Base-by-base conservation (phyloP, 35 echinoderm and acorn worm species). In the Patiria miniata region DNA sequence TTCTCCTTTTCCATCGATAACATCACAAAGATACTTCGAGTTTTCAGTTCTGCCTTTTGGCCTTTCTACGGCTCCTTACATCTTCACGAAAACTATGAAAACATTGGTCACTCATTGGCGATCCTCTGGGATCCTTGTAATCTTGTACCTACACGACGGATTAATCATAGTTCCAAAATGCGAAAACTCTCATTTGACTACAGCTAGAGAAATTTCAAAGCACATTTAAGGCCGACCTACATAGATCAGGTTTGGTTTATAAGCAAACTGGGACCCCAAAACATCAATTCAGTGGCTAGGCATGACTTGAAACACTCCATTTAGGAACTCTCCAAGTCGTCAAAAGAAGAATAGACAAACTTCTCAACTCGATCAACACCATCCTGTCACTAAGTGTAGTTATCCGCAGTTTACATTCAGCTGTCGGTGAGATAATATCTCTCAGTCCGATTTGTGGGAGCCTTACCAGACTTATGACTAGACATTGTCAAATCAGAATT, bases 21-120 rank as follows among this genome's bases (percentile, higher is more conserved):
- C n/a, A 3, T 60, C 53, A n/a, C 26, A n/a, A 2, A 84, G 16
- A 47, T 78, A 54, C 28, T 90, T 47, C 42, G 59, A 77, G 0
- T 85, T 90, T 77, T 47, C 76, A 2, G 81, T 90, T 2, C 34
- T 90, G 10, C 81, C 89, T 8, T 90, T 84, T 60, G 81, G 89
- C 22, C 61, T 90, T 7, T 84, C 81, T 5, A 78, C 81, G 0
- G 54, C 55, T n/a, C 83, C 83, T 68, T 85, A 61, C 16, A 5
- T 85, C 18, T 69, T 85, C 33, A 85, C 83, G 1, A 85, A 36
- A 69, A n/a, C 23, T 37, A 29, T 69, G 16, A 53, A 37, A 60
- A 19, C 52, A 9, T 55, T 83, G 57, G 50, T 83, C 14, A 39
- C n/a, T 8, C 39, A 65, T 38, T 85, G 83, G 83, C 6, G 83